Conservation (phyloP, 1,140 invertebrate genomes). For the Ceratosolen solmsi region DNA sequence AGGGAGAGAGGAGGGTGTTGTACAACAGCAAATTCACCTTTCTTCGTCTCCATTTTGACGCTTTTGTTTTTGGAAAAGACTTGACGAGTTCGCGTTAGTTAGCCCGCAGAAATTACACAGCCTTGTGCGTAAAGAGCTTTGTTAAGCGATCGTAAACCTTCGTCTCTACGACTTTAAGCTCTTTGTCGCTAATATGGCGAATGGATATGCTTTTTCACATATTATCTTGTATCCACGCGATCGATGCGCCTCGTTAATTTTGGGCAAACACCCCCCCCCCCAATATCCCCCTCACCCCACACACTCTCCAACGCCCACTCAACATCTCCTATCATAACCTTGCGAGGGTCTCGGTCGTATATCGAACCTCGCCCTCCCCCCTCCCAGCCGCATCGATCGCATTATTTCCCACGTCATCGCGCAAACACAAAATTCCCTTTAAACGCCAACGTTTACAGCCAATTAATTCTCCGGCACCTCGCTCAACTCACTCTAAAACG, state of each 20-base stretch:
- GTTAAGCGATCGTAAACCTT: neutral
- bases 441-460: constrained; percentile 16
- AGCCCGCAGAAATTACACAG: neutral
- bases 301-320: neutral
- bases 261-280: no score
- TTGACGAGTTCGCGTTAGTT: neutral
- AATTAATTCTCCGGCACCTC: constrained; percentile 24
- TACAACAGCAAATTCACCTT: no score
- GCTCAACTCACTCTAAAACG: neutral
- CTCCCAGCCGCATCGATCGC: neutral
- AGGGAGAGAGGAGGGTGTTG: neutral
- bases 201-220: neutral
- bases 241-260: no score
- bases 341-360: no score
- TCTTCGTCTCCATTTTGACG: neutral
- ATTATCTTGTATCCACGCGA: neutral
- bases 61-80: neutral
- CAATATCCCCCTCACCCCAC: no score
- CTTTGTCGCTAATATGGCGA: neutral
- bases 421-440: neutral
- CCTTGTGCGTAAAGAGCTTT: neutral
- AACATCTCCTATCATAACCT: no score
- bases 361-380: no score
- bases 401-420: neutral
- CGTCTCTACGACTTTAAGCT: neutral